Evolutionary conservation across 2,888 invertebrate genomes (phyloP).

Genomic region (Tetragnatha montana): DNA sequence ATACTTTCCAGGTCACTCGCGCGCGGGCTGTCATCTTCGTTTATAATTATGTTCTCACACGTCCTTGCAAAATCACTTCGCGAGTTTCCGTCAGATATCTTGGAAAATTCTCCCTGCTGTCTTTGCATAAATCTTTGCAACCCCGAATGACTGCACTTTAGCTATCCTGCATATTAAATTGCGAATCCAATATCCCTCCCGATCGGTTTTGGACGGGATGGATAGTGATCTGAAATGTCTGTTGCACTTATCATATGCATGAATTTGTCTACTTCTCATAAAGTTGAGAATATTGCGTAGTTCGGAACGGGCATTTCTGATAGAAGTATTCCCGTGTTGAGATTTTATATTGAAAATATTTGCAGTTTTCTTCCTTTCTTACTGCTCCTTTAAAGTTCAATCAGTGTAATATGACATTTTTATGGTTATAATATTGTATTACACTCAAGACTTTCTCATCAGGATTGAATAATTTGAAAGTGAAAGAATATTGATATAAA

Average conservation of each 20-base stretch:
- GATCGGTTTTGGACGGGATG: not conserved
- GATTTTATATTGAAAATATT: not conserved
- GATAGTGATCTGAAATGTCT: not conserved
- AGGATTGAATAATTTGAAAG: too few species aligned
- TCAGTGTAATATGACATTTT: too few species aligned
- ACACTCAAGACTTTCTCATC: too few species aligned
- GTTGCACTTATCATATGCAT: not conserved
- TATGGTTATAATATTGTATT: too few species aligned
- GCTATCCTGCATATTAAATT: not conserved
- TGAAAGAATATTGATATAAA: too few species aligned
- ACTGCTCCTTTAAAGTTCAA: too few species aligned
- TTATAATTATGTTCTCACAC: not conserved
- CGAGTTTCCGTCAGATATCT: not conserved
- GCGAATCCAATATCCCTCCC: not conserved
- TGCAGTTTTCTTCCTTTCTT: not conserved
- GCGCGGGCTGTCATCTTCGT: not conserved
- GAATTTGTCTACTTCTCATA: not conserved
- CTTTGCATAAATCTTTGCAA: not conserved
- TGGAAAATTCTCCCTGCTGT: not conserved
- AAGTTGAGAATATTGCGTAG: not conserved
- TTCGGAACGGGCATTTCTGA: not conserved
- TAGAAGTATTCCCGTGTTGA: not conserved
- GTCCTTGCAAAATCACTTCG: not conserved
- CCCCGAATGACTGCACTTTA: not conserved
- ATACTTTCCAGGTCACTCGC: not conserved